Percentiles rank a stretch among this genome's conserved stretches.
Evolutionary conservation across 2,797 vertebrate genomes (phyloP).

Genomic region (Onychomys torridus): DNA sequence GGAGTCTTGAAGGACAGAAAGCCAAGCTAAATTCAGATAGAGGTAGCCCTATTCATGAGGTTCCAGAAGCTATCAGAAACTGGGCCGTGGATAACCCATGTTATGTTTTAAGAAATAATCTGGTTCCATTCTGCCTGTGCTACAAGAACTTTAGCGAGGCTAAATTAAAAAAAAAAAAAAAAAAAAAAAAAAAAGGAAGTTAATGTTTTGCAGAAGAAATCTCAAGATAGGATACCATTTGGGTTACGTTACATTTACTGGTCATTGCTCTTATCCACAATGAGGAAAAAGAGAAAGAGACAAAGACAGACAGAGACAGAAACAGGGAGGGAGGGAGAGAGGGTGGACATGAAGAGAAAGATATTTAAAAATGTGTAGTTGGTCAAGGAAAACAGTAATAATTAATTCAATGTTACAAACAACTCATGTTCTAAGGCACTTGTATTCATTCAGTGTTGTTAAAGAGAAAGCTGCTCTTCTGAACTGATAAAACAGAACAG

Average conservation of each 20-base stretch:
- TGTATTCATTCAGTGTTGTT: not conserved
- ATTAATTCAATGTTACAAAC: not conserved
- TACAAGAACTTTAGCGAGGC: not conserved
- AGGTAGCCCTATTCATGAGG: not conserved
- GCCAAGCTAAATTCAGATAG: not conserved
- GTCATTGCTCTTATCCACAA: not conserved
- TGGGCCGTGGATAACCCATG: not conserved
- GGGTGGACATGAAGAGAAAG: not conserved
- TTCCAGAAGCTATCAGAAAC: not conserved
- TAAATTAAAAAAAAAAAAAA: slow-evolving; percentile 5
- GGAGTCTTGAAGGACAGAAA: not conserved
- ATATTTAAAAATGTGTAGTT: not conserved
- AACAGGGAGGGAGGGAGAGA: not conserved
- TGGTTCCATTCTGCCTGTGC: not conserved
- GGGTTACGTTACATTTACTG: not conserved
- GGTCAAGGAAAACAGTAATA: not conserved
- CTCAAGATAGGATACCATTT: not conserved
- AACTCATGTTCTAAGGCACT: not conserved
- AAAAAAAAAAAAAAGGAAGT: not conserved
- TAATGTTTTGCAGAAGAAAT: not conserved
- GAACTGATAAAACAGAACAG: not conserved
- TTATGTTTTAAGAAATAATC: not conserved
- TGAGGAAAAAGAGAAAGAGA: not conserved
- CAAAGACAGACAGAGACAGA: too few relatives aligned
- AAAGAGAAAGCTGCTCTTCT: not conserved